Conservation (phyloP, 2,888 invertebrate species). For the Eretmocerus hayati region DNA sequence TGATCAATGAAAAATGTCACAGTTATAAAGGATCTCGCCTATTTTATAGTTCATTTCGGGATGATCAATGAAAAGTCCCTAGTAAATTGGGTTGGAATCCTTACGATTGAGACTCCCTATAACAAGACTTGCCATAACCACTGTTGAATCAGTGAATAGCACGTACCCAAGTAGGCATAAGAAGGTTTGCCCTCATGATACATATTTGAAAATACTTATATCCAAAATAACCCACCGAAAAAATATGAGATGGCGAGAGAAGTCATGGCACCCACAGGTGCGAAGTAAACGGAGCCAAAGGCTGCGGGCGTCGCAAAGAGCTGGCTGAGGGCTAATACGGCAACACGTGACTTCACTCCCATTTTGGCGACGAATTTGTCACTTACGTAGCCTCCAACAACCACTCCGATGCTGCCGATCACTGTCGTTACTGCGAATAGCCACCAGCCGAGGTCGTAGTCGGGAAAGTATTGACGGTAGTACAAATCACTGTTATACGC, state of each 20-base stretch:
- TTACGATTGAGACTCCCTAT: no score
- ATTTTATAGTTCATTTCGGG: no score
- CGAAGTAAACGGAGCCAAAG: slow-evolving; percentile 76
- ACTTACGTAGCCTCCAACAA: slow-evolving; percentile 68
- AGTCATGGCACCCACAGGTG: slow-evolving; percentile 79
- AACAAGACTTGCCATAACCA: no score
- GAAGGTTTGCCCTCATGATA: no score
- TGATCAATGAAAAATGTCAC: no score
- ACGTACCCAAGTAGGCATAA: no score
- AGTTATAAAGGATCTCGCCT: no score
- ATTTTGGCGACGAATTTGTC: slow-evolving; percentile 82
- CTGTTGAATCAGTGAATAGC: no score
- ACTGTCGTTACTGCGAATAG: slow-evolving; percentile 81
- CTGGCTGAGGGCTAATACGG: slow-evolving; percentile 75
- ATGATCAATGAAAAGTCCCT: no score
- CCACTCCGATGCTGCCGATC: slow-evolving; percentile 70
- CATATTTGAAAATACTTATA: no score
- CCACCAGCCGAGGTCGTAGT: slow-evolving; percentile 86
- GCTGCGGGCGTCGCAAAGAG: slow-evolving; percentile 77
- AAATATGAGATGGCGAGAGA: slow-evolving; percentile 83
- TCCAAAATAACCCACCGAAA: slow-evolving; percentile 78
- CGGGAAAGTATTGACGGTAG: slow-evolving; percentile 82
- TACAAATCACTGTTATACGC: slow-evolving; percentile 87
- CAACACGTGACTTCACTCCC: slow-evolving; percentile 74
- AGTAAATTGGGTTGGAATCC: no score